These are phyloP conservation scores for Prunella fulvescens DNA, from an alignment of 2,113 vertebrate species.

Conservation along the genomic window DNA sequence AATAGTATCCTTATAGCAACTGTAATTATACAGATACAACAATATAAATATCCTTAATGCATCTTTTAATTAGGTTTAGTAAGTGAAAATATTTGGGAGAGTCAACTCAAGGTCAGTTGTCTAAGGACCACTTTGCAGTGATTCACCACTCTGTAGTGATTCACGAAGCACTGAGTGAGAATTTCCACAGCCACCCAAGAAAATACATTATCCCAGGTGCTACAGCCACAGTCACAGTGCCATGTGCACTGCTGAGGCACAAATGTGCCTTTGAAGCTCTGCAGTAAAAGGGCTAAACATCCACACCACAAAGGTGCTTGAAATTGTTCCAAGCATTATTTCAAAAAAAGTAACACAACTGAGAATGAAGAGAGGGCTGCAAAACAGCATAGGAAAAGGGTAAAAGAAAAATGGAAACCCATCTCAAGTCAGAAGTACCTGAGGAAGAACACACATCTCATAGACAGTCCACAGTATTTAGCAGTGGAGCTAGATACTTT, in stretches of 20 bases:
- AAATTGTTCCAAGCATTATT: neutral
- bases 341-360: neutral
- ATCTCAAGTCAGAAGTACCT: neutral
- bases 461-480: neutral
- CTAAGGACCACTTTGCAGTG: neutral
- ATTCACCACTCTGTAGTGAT: neutral
- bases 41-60: neutral
- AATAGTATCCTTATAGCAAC: neutral
- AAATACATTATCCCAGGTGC: neutral
- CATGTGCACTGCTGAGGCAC: neutral
- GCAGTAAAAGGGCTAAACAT: neutral
- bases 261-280: neutral
- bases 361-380: neutral
- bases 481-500: neutral
- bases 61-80: neutral
- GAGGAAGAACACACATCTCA: neutral
- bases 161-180: neutral
- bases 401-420: neutral
- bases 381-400: neutral
- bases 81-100: neutral
- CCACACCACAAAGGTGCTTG: neutral
- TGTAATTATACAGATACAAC: neutral
- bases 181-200: neutral
- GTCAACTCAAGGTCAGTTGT: neutral
- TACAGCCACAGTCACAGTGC: neutral